A percentile compares a stretch with the other conserved stretches of the same genome.
phyloP scores from a whole-genome alignment of 2,113 vertebrate genomes.

The Diadophis punctatus region DNA sequence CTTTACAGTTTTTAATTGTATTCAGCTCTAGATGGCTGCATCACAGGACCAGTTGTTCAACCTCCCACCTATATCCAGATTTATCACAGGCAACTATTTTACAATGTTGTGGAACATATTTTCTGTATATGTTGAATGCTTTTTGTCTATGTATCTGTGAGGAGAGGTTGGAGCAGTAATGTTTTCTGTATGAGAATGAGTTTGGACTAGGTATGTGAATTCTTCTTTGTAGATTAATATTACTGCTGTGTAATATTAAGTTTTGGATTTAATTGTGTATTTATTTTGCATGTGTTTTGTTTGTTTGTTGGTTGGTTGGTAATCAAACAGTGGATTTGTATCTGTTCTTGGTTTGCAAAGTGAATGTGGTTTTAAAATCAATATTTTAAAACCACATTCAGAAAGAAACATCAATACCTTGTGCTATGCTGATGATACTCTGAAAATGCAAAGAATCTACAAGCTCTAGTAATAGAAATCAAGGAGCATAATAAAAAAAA shows the following conservation, averaged over 20 bases:
- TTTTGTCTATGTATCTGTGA: background rate
- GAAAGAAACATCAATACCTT: background rate
- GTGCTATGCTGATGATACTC: background rate
- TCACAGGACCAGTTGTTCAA: background rate
- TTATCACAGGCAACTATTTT: background rate
- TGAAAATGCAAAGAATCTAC: background rate
- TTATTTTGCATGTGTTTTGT: background rate
- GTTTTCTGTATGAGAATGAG: background rate
- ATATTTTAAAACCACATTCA: too few species aligned
- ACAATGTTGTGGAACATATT: background rate
- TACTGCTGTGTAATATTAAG: background rate
- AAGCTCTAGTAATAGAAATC: background rate
- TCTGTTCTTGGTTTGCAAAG: background rate
- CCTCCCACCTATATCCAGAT: background rate
- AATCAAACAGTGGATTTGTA: background rate
- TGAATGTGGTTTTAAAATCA: background rate
- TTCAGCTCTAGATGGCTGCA: background rate
- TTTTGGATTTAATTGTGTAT: background rate
- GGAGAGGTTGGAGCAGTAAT: background rate
- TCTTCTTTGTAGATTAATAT: background rate
- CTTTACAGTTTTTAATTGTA: too few species aligned
- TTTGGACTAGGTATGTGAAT: background rate
- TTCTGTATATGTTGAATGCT: background rate
- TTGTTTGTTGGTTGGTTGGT: background rate
- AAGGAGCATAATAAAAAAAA: background rate